Base-by-base conservation (phyloP, 2,113 vertebrate genomes). In the Isichthys henryi region DNA sequence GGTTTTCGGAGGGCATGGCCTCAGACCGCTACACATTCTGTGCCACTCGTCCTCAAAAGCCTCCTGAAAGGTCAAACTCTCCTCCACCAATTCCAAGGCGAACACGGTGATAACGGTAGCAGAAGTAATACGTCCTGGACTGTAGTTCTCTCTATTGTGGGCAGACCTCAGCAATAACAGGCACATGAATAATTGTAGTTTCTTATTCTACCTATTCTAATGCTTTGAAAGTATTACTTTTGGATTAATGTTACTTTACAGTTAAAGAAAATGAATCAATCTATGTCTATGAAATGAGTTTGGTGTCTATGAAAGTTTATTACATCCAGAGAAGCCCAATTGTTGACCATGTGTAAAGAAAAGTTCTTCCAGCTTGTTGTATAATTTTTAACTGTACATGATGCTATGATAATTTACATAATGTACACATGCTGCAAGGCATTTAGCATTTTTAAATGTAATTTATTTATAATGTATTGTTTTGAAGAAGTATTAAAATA, bases 21-120 rank as follows among this genome's bases (percentile, higher is more conserved):
- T 10, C 94, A 0, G 95, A 96, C 86, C 95, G 95, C 45, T 96
- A 96, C 91, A 91, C 94, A 35, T 90, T 94, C 52, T 93, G 88
- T 89, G 95, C 95, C 0, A 91, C 91, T 1, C 93, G 94, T 91
- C 93, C 92, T 90, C 94, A 93, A 15, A 90, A 62, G 88, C 93
- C 95, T 2, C 0, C 91, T 21, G 89, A 90, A 15, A 94, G 94
- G 89, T 46, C 80, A 6, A 50, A 86, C 9, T 90, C 89, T 8
- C 91, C 90, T 52, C 92, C 93, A 35, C 92, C 90, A 8, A 80
- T 92, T 88, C 90, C 92, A 27, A 66, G 84, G 21, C 35, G 89
- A 77, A 87, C 27, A 5, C 62, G 84, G 23, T 87, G 86, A 87
- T 27, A 39, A 56, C 6, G 0, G 17, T 27, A 21, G 27, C n/a